phyloP scores from a whole-genome alignment of 2,888 invertebrate species.

The Melanchra persicariae region DNA sequence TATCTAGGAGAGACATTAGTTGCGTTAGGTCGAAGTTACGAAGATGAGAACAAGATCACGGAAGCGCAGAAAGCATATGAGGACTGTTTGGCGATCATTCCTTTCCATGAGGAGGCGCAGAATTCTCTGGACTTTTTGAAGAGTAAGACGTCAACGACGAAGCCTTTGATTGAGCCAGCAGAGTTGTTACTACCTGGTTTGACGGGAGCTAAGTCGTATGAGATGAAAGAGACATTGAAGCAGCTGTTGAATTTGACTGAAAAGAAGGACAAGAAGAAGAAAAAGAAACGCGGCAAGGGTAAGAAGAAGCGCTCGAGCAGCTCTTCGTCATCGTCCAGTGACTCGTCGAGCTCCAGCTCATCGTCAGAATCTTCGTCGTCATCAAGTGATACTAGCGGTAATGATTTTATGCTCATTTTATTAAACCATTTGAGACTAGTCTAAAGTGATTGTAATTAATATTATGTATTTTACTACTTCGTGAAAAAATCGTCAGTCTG shows the following conservation, averaged over 20 bases:
- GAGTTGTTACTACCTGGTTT: constrained; percentile 92
- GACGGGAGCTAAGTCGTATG: constrained; percentile 89
- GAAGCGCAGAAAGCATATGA: constrained; percentile 96
- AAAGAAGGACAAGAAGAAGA: constrained; percentile 93
- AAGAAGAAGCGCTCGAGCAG: constrained; percentile 92
- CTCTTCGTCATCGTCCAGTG: constrained; percentile 93
- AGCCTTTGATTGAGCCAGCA: constrained; percentile 92
- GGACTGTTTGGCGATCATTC: constrained; percentile 95
- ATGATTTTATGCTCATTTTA: constrained; percentile 27
- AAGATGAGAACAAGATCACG: constrained; percentile 96
- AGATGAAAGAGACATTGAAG: constrained; percentile 93
- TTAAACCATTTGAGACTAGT: neutral
- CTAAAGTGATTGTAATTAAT: neutral
- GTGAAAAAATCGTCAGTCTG: neutral
- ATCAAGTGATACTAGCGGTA: constrained; percentile 90
- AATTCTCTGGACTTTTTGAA: constrained; percentile 95
- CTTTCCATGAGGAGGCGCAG: constrained; percentile 96
- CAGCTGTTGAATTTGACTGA: constrained; percentile 91
- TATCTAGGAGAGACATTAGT: constrained; percentile 98
- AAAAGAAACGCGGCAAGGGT: constrained; percentile 92
- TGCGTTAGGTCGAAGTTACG: constrained; percentile 96
- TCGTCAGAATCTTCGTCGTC: constrained; percentile 91
- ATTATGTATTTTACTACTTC: neutral
- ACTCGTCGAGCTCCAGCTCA: constrained; percentile 92
- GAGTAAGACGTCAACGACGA: constrained; percentile 91